Percentiles rank a stretch among this genome's conserved stretches.
phyloP scores from a whole-genome alignment of 2,113 vertebrate genomes.

The Ageneiosus marmoratus region DNA sequence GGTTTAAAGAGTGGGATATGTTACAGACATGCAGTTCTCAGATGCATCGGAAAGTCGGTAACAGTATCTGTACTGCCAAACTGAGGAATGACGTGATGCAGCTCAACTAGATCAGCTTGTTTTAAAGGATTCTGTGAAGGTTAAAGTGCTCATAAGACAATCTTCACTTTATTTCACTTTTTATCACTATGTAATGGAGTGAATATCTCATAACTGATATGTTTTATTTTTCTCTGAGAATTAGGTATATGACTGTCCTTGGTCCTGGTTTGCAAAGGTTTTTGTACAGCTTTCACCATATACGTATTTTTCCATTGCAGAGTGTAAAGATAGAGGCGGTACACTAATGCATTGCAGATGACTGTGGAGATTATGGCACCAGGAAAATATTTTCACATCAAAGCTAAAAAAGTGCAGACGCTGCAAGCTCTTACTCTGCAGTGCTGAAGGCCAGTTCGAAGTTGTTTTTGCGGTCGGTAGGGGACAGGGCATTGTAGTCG shows the following conservation, averaged over 20 bases:
- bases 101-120: conserved; percentile 23
- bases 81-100: conserved; percentile 40
- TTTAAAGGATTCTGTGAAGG: conserved; percentile 31
- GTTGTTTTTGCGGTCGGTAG: conserved; percentile 86
- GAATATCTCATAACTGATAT: background rate
- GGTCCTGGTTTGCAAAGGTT: background rate
- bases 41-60: conserved; percentile 52
- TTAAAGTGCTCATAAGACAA: conserved; percentile 27
- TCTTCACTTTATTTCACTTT: conserved; percentile 19
- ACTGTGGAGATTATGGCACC: conserved; percentile 9
- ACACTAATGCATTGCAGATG: conserved; percentile 32
- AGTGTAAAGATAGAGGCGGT: conserved; percentile 5
- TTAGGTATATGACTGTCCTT: background rate
- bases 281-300: background rate
- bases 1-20: conserved; percentile 41
- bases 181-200: conserved; percentile 12
- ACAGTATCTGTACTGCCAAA: conserved; percentile 42
- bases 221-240: background rate
- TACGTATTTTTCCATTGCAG: background rate
- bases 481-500: conserved; percentile 84
- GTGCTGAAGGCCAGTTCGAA: conserved; percentile 91
- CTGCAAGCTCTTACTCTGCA: conserved; percentile 85
- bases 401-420: background rate
- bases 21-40: conserved; percentile 49
- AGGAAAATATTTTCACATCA: background rate